Evolutionary conservation across 2,888 invertebrate species (phyloP), one percentile per base, ranked within the genome.

Genomic region (Lepidochrysops patricia): DNA sequence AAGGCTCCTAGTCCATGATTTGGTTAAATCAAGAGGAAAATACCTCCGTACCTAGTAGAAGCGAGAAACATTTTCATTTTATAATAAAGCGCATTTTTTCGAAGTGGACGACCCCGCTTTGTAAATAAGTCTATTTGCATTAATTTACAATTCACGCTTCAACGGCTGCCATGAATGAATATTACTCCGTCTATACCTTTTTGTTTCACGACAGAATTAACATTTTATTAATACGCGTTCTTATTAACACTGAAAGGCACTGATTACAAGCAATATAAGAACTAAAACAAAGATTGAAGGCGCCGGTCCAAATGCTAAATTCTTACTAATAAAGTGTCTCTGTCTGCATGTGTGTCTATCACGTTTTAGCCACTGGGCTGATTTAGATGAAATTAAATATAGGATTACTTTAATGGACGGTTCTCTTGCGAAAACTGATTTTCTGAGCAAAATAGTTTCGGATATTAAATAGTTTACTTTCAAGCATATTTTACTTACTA

Each of bases 11-110:
- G 71, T 78, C 79, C 76, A 74, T 76, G 77, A 83, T 84, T 85
- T 84, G 80, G 85, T 86, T 82, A 84, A 84, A 84, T 84, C 77
- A 80, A 75, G 75, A 79, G 82, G 82, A 80, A 85, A 85, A 83
- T 80, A 83, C 79, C 80, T 79, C 74, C 68, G 71, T 67, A 72
- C 66, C 54, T 54, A 54, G 29, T 54, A 19, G 29, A 54, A 29
- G 32, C 54, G 54, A 54, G 54, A 54, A 54, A 54, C 54, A 32
- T 54, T 54, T 54, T 54, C 32, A 29, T 54, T 54, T 54, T 54
- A 83, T 82, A 79, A 81, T 79, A 80, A 81, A 79, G 76, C 76
- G 54, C 54, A 54, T 54, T 80, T 78, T 77, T 77, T 74, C 71
- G 72, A 73, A 68, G 70, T 72, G 72, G 72, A 74, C 73, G 77